Evolutionary conservation across 2,888 invertebrate genomes (phyloP), one percentile per base, ranked within the genome.

Genomic region (Glaucopsyche alexis): DNA sequence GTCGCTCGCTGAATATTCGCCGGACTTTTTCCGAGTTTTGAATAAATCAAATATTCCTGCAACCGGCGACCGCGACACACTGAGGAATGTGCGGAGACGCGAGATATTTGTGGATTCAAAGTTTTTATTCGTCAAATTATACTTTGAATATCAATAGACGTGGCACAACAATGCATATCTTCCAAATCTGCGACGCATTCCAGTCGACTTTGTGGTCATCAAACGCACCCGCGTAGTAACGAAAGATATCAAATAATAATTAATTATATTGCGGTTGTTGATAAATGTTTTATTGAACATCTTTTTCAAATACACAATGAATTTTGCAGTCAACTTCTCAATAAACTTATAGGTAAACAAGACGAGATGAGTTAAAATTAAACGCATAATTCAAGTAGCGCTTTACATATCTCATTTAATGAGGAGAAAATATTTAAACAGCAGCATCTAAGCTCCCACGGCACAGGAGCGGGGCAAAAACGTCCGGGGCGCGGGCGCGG

Each of bases 21-120:
- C 77, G 74, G 78, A 78, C 74, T 85, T 88, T 87, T 87, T 86
- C 80, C 78, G 74, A 78, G 78, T 82, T 86, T 86, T 86, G 82
- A 87, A 86, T 87, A 87, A 84, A 87, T 87, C 84, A 86, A 88
- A 89, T 85, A 90, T 90, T 88, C 86, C 89, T 87, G 29, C 60
- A 29, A 60, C 29, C 60, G 60, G 60, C 60, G 29, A 60, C 60
- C 74, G 73, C 72, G 74, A 73, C 60, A 74, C 76, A 77, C 77
- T 79, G 74, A 77, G 76, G 78, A 75, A 74, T 75, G 70, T 74
- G 74, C 70, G 72, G 47, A 74, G 72, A 71, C 71, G 75, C 50
- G 72, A 69, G 29, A 69, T 49, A 7, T 49, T 38, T 14, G 16
- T 45, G 69, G 19, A 49, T 69, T 69, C 69, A 69, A 42, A 14